Percentiles rank a stretch among this genome's conserved stretches.
Evolutionary conservation across 2,888 invertebrate genomes (phyloP).

Genomic region (Auanema sp.): DNA sequence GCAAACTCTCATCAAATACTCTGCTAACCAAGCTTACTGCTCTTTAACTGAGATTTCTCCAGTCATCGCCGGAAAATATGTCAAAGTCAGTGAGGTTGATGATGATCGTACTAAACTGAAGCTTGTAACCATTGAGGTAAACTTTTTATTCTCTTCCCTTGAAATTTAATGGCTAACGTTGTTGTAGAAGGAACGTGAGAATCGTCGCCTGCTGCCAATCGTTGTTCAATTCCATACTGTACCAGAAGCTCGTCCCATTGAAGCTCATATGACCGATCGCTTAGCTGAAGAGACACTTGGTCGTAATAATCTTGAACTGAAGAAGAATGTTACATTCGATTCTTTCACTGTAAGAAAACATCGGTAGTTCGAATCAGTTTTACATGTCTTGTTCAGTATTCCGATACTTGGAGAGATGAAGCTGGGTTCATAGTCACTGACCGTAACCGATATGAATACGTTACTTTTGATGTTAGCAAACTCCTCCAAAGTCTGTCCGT

Average conservation of each 20-base stretch:
- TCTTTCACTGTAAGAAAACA: constrained; percentile 46
- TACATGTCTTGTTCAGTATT: constrained; percentile 24
- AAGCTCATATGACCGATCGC: constrained; percentile 38
- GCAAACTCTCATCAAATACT: constrained; percentile 55
- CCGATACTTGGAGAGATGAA: constrained; percentile 51
- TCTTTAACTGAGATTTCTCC: constrained; percentile 36
- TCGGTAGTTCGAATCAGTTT: neutral
- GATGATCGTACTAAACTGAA: constrained; percentile 50
- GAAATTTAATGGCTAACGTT: neutral
- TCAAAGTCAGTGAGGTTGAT: constrained; percentile 38
- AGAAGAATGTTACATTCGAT: constrained; percentile 63
- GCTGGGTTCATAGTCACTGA: constrained; percentile 62
- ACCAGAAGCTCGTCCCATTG: constrained; percentile 37
- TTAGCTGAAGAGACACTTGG: constrained; percentile 47
- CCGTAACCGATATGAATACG: constrained; percentile 44
- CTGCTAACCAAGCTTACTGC: constrained; percentile 56
- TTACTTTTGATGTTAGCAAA: constrained; percentile 41
- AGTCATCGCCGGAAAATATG: constrained; percentile 32
- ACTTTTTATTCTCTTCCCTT: constrained; percentile 1
- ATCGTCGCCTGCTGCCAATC: constrained; percentile 48
- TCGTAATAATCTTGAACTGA: constrained; percentile 57
- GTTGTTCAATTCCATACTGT: constrained; percentile 56
- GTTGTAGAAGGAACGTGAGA: constrained; percentile 47
- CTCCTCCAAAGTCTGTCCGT: constrained; percentile 25
- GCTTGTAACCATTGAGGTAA: constrained; percentile 52